Percentiles rank a stretch among this genome's conserved stretches.
Conservation (phyloP, 2,888 invertebrate species). For the Anticlea derivata region DNA sequence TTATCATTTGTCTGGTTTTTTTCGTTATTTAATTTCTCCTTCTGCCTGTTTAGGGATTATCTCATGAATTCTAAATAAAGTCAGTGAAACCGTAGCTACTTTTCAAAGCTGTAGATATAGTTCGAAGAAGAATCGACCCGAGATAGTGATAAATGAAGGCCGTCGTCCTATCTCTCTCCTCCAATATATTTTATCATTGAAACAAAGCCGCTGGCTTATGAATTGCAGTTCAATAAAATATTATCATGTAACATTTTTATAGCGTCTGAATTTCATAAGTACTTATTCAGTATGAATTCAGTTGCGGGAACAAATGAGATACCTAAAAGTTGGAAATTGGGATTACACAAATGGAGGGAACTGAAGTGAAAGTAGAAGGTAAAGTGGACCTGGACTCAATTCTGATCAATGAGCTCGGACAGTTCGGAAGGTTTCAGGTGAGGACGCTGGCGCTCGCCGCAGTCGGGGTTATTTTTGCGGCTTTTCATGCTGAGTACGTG, state of each 20-base stretch:
- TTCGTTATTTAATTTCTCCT: too few species aligned
- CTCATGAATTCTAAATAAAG: too few species aligned
- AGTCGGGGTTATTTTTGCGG: conserved; percentile 39
- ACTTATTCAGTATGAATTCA: conserved; percentile 2
- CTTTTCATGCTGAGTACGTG: conserved; percentile 45
- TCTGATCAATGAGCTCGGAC: conserved; percentile 48
- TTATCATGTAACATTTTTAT: conserved; percentile 3
- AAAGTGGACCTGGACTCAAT: conserved; percentile 48
- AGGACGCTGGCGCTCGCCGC: conserved; percentile 35
- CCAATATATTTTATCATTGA: conserved; percentile 1
- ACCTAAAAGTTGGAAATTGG: not conserved
- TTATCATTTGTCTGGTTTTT: too few species aligned
- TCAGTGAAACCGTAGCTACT: too few species aligned
- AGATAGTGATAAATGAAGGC: conserved; percentile 8
- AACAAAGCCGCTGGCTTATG: not conserved
- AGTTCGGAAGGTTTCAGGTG: conserved; percentile 49
- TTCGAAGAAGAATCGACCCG: too few species aligned
- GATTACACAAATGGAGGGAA: not conserved
- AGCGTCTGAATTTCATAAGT: not conserved
- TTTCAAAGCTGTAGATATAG: too few species aligned
- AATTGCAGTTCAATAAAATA: conserved; percentile 11
- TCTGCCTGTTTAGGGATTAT: too few species aligned
- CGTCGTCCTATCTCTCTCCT: not conserved
- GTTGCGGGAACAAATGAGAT: not conserved
- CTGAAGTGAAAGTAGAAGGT: not conserved